Base-by-base conservation (phyloP, 2,888 invertebrate genomes). In the Ashinkailepas kermadecensis region DNA sequence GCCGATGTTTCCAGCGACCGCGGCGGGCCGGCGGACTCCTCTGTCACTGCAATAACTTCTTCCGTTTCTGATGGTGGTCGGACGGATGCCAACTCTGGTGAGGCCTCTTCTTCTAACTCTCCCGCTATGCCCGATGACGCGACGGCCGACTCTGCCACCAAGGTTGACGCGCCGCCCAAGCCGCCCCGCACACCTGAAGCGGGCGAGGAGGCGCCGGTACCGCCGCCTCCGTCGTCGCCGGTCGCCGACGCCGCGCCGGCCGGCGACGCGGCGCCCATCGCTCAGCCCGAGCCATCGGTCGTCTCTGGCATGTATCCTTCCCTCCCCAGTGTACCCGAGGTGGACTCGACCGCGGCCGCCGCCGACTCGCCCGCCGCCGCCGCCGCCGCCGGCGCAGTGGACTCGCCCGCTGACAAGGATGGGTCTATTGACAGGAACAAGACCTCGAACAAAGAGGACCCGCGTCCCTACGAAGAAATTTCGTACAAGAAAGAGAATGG, bases 401-500 rank as follows among this genome's bases (percentile, higher is more conserved):
- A 6, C 70, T 13, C 74, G 21, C 54, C 54, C 6, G 56, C 74
- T 74, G 74, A 74, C 39, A 56, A 4, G 13, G 21, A 9, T 18
- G 74, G 74, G 21, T 74, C 74, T 74, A 54, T 74, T 74, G 74
- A 74, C 74, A 74, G 74, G 74, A 74, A 74, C 74, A 74, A 74
- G 74, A 11, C 74, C 59, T 59, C 81, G 59, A 83, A 82, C 82
- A 83, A 83, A 64, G 84, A 84, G 58, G 82, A 81, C 18, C 83
- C 83, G 56, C 81, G 84, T 15, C 84, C 84, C 11, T 84, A 84
- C 65, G 84, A 84, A 62, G 84, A 84, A 78, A 84, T 84, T 23
- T 83, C 83, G 57, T 84, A 83, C 67, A 83, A 84, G 62, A 83
- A 84, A 70, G 83, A 83, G 80, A 84, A 83, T 65, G 83, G 82